A percentile compares a stretch with the other conserved stretches of the same genome.
These are phyloP conservation scores for Odiellus spinosus DNA, from an alignment of 2,888 invertebrate genomes.

Conservation along the genomic window DNA sequence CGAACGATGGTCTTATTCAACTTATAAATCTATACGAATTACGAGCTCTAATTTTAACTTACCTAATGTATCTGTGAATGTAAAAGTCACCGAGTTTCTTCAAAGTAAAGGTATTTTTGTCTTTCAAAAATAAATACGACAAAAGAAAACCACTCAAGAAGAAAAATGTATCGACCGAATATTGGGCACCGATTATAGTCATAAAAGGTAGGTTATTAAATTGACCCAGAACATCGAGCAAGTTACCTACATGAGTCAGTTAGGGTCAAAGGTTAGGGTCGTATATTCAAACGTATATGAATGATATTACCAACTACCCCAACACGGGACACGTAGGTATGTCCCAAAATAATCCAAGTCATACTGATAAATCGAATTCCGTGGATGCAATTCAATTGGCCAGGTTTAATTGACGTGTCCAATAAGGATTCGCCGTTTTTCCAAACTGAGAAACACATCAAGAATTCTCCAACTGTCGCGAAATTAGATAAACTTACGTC, in stretches of 20 bases:
- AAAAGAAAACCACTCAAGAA: too few species aligned
- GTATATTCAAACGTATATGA: too few species aligned
- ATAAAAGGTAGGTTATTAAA: not conserved
- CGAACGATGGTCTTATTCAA: too few species aligned
- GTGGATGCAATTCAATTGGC: constrained; percentile 9
- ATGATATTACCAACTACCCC: too few species aligned
- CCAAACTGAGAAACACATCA: not conserved
- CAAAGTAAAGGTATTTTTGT: too few species aligned
- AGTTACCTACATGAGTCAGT: not conserved
- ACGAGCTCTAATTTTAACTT: too few species aligned
- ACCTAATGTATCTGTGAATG: too few species aligned
- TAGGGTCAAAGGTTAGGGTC: too few species aligned
- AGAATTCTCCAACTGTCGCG: not conserved
- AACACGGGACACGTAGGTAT: constrained; percentile 3
- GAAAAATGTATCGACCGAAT: not conserved
- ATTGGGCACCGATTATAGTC: not conserved
- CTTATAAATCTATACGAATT: too few species aligned
- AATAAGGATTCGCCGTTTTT: constrained; percentile 7
- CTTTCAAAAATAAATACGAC: too few species aligned
- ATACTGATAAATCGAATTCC: constrained; percentile 13
- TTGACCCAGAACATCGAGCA: not conserved
- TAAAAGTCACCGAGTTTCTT: too few species aligned
- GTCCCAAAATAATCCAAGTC: constrained; percentile 11
- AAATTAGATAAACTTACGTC: too few species aligned
- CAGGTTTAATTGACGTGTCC: constrained; percentile 3